These are phyloP conservation scores for Boloria euphrosyne DNA, from an alignment of 2,888 invertebrate species.

Conservation along the genomic window DNA sequence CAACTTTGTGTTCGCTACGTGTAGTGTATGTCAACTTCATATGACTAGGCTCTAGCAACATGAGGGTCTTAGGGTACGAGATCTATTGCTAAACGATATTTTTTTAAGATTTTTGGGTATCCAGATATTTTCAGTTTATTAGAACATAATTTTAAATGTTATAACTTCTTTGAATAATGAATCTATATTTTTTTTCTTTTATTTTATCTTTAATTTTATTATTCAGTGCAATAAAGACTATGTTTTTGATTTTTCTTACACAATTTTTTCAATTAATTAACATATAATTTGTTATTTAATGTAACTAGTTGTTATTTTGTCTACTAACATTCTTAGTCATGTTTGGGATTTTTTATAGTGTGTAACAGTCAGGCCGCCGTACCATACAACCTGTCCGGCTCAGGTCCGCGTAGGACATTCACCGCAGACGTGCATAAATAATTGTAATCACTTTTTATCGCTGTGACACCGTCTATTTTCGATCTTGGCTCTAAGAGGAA, in stretches of 20 bases:
- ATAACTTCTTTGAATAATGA: no score
- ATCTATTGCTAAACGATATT: no score
- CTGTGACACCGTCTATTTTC: slow-evolving; percentile 12
- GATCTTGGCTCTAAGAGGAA: slow-evolving; percentile 8
- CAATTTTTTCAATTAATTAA: neutral
- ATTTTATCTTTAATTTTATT: no score
- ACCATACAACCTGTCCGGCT: slow-evolving; percentile 31
- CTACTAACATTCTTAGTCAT: neutral
- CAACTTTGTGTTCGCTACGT: neutral
- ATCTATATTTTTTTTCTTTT: no score
- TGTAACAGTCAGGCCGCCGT: slow-evolving; percentile 25
- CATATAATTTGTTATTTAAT: neutral
- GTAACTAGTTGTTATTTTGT: neutral
- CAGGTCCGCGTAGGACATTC: slow-evolving; percentile 42
- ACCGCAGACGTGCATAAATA: slow-evolving; percentile 73
- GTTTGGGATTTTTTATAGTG: slow-evolving; percentile 9
- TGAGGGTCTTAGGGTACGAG: no score
- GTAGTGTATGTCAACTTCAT: no score
- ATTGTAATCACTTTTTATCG: slow-evolving; percentile 69
- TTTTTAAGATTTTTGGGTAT: no score
- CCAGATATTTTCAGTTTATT: no score
- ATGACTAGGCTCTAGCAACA: no score
- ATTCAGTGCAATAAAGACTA: no score
- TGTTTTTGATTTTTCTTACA: no score
- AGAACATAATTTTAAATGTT: no score